These are phyloP conservation scores for Leptodactylus fallax DNA, from an alignment of 2,797 vertebrate species.

Conservation along the genomic window DNA sequence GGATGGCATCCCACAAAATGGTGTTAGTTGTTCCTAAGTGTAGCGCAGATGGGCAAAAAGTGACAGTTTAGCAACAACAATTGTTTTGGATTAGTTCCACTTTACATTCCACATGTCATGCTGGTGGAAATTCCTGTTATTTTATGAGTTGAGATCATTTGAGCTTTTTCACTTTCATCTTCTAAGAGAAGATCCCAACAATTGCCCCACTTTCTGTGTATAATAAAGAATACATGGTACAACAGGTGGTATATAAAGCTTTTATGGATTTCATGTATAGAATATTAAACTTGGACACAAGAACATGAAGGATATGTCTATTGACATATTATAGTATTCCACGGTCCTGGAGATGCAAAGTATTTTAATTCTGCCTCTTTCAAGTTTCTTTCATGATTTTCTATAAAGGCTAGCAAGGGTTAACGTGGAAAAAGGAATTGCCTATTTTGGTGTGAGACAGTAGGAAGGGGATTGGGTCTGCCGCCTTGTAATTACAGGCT, in stretches of 20 bases:
- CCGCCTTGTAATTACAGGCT: slow-evolving; percentile 23
- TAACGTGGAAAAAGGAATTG: not conserved
- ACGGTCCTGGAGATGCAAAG: no score
- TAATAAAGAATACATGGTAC: not conserved
- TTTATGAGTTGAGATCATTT: slow-evolving; percentile 6
- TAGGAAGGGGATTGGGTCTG: slow-evolving; percentile 9
- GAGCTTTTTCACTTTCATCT: slow-evolving; percentile 1
- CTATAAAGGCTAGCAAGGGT: not conserved
- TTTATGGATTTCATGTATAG: not conserved
- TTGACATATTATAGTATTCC: not conserved
- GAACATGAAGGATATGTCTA: not conserved
- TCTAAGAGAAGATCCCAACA: not conserved
- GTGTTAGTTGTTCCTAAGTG: no score
- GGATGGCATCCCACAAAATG: no score
- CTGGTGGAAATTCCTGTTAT: slow-evolving; percentile 6
- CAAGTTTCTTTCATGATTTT: not conserved
- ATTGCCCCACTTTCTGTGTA: not conserved
- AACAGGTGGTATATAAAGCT: not conserved
- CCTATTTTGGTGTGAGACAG: not conserved
- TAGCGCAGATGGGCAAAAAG: not conserved
- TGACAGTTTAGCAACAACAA: not conserved
- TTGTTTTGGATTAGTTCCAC: slow-evolving; percentile 6
- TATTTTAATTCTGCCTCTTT: no score
- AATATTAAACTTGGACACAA: not conserved
- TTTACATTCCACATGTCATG: not conserved